Base-by-base conservation (phyloP, 2,113 vertebrate species). In the Etheostoma cragini region DNA sequence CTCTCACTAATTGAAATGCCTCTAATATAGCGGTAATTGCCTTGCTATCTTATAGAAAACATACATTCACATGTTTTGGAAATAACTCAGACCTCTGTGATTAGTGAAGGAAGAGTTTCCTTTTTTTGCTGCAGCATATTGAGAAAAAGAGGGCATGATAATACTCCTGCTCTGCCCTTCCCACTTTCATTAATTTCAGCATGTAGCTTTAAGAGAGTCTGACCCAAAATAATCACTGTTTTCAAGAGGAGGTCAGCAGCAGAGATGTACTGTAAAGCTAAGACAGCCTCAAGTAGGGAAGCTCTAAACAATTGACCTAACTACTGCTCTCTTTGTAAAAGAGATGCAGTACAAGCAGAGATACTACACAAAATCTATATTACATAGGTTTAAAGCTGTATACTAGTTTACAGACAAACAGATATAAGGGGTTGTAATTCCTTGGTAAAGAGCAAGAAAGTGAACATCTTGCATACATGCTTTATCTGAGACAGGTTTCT, bases 141-240 rank as follows among this genome's bases (percentile, higher is more conserved):
- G 58, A 85, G 35, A 81, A 88, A 88, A 91, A 33, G 61, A 89
- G 81, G 82, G 35, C 82, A 83, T 12, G 64, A 74, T 65, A 84
- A 71, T 82, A 81, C 72, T 78, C 64, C 66, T 70, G 81, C 69
- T 75, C 75, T 88, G 88, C 78, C 83, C 84, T 91, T 92, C 85
- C 83, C 75, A 24, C 56, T 79, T 81, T 67, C 65, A 84, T 90
- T 88, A 89, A 92, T 86, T 86, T 77, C 65, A 87, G 79, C 64
- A 14, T 88, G 83, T 84, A 80, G 85, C 91, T 93, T 91, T 88
- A 92, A 91, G 91, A 89, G 85, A 78, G 52, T 80, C 79, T 88
- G 91, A 91, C 91, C 88, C 87, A 93, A 83, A 94, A 93, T 91
- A 87, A 93, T 92, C 77, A 85, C 52, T 50, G 84, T 84, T 89